phyloP scores from a whole-genome alignment of 2,888 invertebrate species.

The Campoplex capitator region DNA sequence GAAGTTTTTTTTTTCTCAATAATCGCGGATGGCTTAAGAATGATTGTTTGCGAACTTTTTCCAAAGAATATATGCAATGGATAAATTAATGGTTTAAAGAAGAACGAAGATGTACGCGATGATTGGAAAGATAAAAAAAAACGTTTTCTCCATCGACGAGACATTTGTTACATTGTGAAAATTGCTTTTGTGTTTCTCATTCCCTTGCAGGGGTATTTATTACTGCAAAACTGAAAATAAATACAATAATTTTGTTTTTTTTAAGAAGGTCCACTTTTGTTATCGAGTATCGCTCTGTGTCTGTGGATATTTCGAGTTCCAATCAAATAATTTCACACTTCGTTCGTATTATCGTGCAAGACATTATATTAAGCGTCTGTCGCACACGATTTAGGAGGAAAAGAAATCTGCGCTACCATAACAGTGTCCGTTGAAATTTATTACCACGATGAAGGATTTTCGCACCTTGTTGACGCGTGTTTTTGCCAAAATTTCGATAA shows the following conservation, averaged over 20 bases:
- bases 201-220: background rate
- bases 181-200: background rate
- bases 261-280: background rate
- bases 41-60: too few relatives aligned
- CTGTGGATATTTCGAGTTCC: too few relatives aligned
- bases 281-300: background rate
- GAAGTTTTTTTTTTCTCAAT: background rate
- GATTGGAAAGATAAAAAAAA: background rate
- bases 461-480: too few relatives aligned
- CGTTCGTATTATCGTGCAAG: too few relatives aligned
- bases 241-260: background rate
- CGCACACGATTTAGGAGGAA: background rate
- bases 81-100: background rate
- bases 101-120: too few relatives aligned
- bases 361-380: background rate
- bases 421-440: background rate
- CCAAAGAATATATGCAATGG: background rate
- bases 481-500: background rate
- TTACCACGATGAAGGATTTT: background rate
- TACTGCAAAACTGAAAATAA: background rate
- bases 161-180: background rate
- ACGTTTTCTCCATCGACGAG: background rate
- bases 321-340: too few relatives aligned
- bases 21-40: background rate
- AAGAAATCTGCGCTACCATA: background rate